These are phyloP conservation scores for Sinosuthora webbiana DNA, from an alignment of 2,113 vertebrate genomes.

Conservation along the genomic window DNA sequence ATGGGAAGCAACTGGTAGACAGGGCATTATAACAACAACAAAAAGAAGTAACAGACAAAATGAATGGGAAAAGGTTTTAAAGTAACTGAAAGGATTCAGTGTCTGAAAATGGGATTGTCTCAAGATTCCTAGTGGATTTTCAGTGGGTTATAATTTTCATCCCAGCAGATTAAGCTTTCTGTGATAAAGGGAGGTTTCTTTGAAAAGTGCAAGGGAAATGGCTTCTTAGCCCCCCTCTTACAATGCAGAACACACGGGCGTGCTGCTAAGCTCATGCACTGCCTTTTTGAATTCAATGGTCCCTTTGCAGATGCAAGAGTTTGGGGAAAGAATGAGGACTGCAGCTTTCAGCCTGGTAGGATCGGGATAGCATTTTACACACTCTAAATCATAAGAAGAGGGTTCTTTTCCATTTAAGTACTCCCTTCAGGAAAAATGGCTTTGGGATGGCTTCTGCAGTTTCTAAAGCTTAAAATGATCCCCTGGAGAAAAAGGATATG, in stretches of 20 bases:
- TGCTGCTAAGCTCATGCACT: not conserved
- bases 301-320: conserved; percentile 23
- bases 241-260: conserved; percentile 33
- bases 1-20: not conserved
- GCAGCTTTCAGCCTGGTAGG: conserved; percentile 17
- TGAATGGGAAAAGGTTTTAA: not conserved
- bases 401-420: conserved; percentile 33
- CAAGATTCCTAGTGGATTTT: not conserved
- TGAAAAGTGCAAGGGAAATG: conserved; percentile 18
- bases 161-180: not conserved
- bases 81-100: not conserved
- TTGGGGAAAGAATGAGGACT: conserved; percentile 9
- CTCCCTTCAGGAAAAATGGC: conserved; percentile 44
- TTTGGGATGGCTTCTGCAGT: conserved; percentile 21
- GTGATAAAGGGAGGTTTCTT: not conserved
- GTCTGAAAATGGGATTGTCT: conserved; percentile 5
- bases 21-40: not conserved
- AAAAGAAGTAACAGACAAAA: not conserved
- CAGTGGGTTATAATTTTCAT: conserved; percentile 11
- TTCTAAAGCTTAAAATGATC: conserved; percentile 40
- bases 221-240: not conserved
- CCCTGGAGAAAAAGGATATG: conserved; percentile 17
- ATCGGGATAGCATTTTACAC: conserved; percentile 31
- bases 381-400: conserved; percentile 9
- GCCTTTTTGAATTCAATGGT: not conserved